These are phyloP conservation scores for Forficula auricularia DNA, from an alignment of 1,140 invertebrate species.

Conservation along the genomic window DNA sequence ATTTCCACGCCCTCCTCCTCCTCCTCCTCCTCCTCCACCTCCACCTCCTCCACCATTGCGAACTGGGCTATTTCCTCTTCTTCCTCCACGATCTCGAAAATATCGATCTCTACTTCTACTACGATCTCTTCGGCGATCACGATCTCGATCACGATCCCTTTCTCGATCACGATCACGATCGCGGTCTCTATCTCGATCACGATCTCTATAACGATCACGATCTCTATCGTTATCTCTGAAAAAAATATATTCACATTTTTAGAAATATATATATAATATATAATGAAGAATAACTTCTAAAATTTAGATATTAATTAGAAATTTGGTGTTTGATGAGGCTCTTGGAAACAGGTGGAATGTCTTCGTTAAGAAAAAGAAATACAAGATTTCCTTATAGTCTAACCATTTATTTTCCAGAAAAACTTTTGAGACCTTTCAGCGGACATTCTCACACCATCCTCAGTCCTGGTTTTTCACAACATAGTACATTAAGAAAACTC, in stretches of 20 bases:
- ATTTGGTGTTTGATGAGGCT: no score
- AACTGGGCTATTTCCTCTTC: constrained; percentile 24
- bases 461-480: no score
- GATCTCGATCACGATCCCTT: constrained; percentile 3
- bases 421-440: no score
- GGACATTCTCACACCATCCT: no score
- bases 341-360: no score
- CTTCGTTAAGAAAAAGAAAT: no score
- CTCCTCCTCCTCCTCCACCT: constrained; percentile 29
- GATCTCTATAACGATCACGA: constrained; percentile 6
- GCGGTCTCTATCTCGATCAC: constrained; percentile 23
- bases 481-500: no score
- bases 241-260: neutral
- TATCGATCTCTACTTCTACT: constrained; percentile 26
- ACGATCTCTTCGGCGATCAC: constrained; percentile 20
- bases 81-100: constrained; percentile 25
- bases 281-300: neutral
- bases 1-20: constrained; percentile 31
- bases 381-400: no score
- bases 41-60: constrained; percentile 31
- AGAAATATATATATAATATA: neutral
- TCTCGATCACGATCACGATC: constrained; percentile 5
- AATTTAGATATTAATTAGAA: neutral
- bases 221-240: neutral
- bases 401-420: no score